Conservation (phyloP, 2,113 vertebrate genomes). For the Scomber scombrus region DNA sequence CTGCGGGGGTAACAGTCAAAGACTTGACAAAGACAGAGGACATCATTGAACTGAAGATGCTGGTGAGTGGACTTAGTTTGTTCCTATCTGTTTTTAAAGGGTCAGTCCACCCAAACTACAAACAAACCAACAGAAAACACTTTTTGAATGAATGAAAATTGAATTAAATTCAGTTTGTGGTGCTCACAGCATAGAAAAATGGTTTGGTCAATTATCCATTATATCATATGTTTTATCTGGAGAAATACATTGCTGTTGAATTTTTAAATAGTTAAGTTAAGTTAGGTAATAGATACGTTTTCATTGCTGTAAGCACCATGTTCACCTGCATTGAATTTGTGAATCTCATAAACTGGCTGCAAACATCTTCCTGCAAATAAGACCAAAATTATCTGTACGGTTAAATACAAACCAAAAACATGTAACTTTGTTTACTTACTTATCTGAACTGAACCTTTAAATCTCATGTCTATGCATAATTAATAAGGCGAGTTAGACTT, state of each 20-base stretch:
- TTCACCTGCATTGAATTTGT: neutral
- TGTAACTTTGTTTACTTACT: too few species aligned
- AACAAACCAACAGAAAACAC: neutral
- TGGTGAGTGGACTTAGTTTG: slow-evolving; percentile 72
- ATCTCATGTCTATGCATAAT: slow-evolving; percentile 1
- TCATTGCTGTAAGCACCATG: neutral
- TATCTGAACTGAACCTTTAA: neutral
- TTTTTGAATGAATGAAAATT: too few species aligned
- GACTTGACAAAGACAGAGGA: slow-evolving; percentile 61
- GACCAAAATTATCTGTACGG: neutral
- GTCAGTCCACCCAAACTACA: neutral
- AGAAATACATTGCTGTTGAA: neutral
- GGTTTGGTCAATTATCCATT: too few species aligned
- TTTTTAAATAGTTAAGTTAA: neutral
- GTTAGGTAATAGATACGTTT: too few species aligned
- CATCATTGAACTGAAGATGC: slow-evolving; percentile 65
- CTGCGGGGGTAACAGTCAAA: slow-evolving; percentile 15
- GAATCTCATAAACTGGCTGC: neutral
- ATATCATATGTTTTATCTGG: neutral
- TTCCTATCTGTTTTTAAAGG: slow-evolving; percentile 7
- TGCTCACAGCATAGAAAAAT: too few species aligned
- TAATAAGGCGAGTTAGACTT: too few species aligned
- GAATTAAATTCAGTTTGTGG: too few species aligned
- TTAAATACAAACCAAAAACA: neutral
- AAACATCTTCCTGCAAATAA: slow-evolving; percentile 1